Conservation (phyloP, 2,888 invertebrate species). For the Nomada flava region DNA sequence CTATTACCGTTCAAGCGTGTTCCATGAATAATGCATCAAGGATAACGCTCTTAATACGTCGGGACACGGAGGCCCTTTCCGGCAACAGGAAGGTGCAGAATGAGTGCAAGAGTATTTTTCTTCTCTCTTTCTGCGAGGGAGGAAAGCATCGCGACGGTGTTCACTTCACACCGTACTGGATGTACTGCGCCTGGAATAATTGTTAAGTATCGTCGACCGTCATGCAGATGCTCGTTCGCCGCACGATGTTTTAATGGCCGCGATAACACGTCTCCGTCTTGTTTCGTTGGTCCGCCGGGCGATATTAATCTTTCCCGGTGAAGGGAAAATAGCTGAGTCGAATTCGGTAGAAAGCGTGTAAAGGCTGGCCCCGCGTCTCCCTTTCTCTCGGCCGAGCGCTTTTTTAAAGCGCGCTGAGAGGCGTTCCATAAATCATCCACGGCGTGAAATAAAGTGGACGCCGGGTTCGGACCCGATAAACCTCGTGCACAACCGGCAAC, state of each 20-base stretch:
- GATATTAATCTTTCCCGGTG: constrained; percentile 40
- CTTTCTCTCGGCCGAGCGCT: constrained; percentile 7
- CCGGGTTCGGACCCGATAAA: constrained; percentile 27
- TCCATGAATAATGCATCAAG: constrained; percentile 76
- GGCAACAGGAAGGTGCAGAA: constrained; percentile 6
- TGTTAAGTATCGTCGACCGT: constrained; percentile 37
- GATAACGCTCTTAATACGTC: constrained; percentile 66
- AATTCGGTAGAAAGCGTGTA: constrained; percentile 48
- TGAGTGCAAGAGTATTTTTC: constrained; percentile 17
- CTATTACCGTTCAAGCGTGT: constrained; percentile 63
- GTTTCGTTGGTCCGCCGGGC: not conserved
- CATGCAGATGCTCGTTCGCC: constrained; percentile 40
- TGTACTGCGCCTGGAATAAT: constrained; percentile 8
- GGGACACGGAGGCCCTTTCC: constrained; percentile 44
- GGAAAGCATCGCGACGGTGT: constrained; percentile 22
- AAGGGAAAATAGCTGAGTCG: constrained; percentile 39
- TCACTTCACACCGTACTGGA: constrained; percentile 21
- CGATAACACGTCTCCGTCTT: constrained; percentile 22
- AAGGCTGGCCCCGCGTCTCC: constrained; percentile 1
- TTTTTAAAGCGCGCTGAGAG: constrained; percentile 42
- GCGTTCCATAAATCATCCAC: constrained; percentile 53
- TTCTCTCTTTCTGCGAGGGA: constrained; percentile 31
- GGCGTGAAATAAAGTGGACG: constrained; percentile 47
- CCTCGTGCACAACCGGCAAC: constrained; percentile 8
- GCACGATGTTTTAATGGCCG: constrained; percentile 37